Conservation (phyloP, 2,113 vertebrate genomes). For the Mellivora capensis region DNA sequence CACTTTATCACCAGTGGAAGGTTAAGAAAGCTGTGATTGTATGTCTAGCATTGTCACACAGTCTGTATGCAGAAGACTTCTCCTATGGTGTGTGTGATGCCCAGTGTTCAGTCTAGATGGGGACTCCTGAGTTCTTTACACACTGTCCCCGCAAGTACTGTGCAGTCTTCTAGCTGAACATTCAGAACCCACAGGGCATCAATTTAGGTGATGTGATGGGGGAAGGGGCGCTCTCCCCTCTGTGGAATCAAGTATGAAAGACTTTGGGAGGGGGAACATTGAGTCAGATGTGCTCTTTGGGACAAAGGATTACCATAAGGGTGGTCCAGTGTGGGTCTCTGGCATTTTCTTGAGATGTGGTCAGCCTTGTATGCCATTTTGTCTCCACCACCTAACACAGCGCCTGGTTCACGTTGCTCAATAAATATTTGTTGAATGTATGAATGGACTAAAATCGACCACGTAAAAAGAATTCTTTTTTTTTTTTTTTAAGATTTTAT, state of each 20-base stretch:
- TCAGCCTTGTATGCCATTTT: not conserved
- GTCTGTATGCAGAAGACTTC: not conserved
- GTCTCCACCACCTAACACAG: not conserved
- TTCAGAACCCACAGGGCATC: not conserved
- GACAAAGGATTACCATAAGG: not conserved
- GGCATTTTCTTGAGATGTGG: not conserved
- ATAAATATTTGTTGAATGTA: not conserved
- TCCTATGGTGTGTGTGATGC: fast-evolving
- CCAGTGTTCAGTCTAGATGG: not conserved
- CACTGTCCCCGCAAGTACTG: fast-evolving
- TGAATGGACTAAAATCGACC: not conserved
- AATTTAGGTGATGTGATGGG: fast-evolving
- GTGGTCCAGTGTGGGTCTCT: not conserved
- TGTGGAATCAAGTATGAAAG: not conserved
- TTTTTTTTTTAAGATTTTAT: too few species aligned
- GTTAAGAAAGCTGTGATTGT: not conserved
- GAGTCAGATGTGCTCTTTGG: not conserved
- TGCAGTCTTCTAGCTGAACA: not conserved
- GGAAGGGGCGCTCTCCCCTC: not conserved
- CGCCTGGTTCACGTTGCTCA: not conserved
- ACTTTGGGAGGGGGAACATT: not conserved
- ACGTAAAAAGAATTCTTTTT: not conserved
- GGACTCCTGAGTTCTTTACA: not conserved
- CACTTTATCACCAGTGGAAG: not conserved
- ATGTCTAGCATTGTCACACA: not conserved